phyloP scores from a whole-genome alignment of 2,113 vertebrate genomes.

The Macaca mulatta region DNA sequence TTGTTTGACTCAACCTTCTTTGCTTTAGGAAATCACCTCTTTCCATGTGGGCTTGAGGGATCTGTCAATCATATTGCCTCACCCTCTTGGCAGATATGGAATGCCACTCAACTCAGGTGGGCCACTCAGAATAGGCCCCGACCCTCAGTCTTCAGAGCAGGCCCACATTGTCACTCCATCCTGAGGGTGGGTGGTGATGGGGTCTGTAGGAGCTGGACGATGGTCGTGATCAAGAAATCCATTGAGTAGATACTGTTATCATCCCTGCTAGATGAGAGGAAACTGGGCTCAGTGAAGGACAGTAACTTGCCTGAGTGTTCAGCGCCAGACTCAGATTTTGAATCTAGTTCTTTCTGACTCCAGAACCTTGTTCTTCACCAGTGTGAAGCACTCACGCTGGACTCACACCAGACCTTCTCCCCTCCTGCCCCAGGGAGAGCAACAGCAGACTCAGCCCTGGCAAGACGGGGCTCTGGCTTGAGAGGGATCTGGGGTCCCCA shows the following conservation, averaged over 20 bases:
- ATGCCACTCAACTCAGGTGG: neutral
- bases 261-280: neutral
- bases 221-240: no score
- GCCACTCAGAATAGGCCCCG: neutral
- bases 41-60: neutral
- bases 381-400: neutral
- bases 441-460: neutral
- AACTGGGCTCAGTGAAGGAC: neutral
- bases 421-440: neutral
- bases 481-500: no score
- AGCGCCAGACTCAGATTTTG: neutral
- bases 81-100: neutral
- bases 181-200: neutral
- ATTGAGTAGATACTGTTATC: neutral
- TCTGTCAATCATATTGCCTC: neutral
- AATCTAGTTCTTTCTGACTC: neutral
- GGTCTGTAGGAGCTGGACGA: no score
- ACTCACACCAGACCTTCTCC: accelerated
- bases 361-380: neutral
- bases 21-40: neutral
- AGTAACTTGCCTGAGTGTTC: neutral
- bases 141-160: neutral
- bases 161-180: neutral
- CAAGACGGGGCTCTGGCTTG: neutral
- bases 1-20: neutral